Conservation (phyloP, 2,797 vertebrate genomes). For the Pelobates cultripes region DNA sequence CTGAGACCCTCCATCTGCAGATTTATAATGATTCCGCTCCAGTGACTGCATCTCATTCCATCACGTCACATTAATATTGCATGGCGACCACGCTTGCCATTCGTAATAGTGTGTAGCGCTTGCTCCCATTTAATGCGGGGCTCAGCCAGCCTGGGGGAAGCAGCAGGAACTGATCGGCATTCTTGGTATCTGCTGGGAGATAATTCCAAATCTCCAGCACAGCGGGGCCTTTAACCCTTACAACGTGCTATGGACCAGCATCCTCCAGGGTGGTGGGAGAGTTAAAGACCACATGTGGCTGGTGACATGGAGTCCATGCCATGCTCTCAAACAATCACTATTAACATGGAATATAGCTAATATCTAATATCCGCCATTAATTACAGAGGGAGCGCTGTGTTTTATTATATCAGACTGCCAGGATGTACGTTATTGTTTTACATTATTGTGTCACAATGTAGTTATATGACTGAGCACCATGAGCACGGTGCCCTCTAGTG, state of each 20-base stretch:
- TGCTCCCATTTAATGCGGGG: slow-evolving; percentile 27
- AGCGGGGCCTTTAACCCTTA: slow-evolving; percentile 6
- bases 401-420: too few species aligned
- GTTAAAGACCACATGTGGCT: not conserved
- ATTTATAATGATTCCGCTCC: slow-evolving; percentile 13
- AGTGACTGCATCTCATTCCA: slow-evolving; percentile 29
- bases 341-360: too few species aligned
- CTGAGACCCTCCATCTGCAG: slow-evolving; percentile 4
- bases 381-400: too few species aligned
- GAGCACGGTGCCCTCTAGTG: too few species aligned
- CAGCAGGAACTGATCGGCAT: slow-evolving; percentile 10
- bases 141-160: not conserved
- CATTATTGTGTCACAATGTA: too few species aligned
- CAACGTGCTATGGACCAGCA: not conserved
- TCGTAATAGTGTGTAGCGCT: slow-evolving; percentile 22
- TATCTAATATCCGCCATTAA: too few species aligned
- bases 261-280: not conserved
- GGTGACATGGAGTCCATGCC: not conserved
- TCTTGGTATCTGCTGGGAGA: slow-evolving; percentile 9
- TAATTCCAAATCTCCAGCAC: not conserved
- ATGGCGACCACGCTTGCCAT: slow-evolving; percentile 9
- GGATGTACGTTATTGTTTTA: too few species aligned
- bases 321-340: not conserved
- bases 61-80: slow-evolving; percentile 48
- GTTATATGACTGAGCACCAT: too few species aligned